These are phyloP conservation scores for Aldrovandia affinis DNA, from an alignment of 2,797 vertebrate species.

Conservation along the genomic window DNA sequence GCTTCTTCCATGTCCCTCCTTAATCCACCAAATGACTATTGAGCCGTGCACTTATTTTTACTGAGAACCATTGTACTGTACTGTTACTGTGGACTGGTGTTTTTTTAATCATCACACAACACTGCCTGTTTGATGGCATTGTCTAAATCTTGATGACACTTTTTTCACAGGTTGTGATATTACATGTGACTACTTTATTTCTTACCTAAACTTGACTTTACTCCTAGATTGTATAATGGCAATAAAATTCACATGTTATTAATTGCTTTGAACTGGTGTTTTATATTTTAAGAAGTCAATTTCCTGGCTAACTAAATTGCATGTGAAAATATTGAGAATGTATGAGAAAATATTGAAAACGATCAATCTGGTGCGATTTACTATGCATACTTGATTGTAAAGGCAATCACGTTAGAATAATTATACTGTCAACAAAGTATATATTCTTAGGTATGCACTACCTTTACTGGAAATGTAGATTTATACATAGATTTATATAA, in stretches of 20 bases:
- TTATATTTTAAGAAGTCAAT: not conserved
- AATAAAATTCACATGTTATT: constrained; percentile 17
- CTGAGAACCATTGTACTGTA: not conserved
- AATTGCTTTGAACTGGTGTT: constrained; percentile 4
- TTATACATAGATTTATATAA: too few species aligned
- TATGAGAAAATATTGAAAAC: not conserved
- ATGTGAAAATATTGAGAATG: too few species aligned
- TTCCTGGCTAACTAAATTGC: not conserved
- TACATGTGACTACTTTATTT: constrained; percentile 11
- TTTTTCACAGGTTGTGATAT: not conserved
- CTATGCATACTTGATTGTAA: not conserved
- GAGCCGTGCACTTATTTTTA: constrained; percentile 9
- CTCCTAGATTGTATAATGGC: not conserved
- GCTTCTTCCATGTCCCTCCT: not conserved
- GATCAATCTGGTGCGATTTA: not conserved
- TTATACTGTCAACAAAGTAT: not conserved
- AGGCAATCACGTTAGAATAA: not conserved
- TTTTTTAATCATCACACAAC: not conserved
- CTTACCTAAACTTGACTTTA: constrained; percentile 3
- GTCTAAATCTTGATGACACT: not conserved
- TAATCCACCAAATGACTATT: not conserved
- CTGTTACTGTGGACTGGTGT: not conserved
- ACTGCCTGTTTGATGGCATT: not conserved
- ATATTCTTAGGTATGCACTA: too few species aligned
- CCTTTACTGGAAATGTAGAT: too few species aligned